Evolutionary conservation across 2,113 vertebrate species (phyloP).

Genomic region (Hippocampus abdominalis): DNA sequence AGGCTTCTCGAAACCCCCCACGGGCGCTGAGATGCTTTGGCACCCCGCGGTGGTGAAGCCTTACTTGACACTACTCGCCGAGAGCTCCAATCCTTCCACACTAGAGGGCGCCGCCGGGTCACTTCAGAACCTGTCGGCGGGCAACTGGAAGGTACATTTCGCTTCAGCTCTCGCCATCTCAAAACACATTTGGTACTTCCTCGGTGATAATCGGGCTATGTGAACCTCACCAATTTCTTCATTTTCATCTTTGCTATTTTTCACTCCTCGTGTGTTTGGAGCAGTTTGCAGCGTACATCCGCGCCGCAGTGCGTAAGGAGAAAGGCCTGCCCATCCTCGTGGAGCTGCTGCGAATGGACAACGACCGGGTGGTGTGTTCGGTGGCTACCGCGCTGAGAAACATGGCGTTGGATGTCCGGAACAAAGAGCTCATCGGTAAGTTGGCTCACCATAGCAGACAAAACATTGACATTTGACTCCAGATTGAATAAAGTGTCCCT

Average conservation of each 20-base stretch:
- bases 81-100: conserved; percentile 96
- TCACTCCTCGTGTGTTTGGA: neutral
- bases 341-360: conserved; percentile 96
- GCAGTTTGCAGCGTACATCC: conserved; percentile 94
- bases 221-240: no score
- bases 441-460: neutral
- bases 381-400: conserved; percentile 94
- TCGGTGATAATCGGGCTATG: no score
- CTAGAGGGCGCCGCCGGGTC: conserved; percentile 95
- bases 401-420: conserved; percentile 94
- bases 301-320: conserved; percentile 93
- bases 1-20: conserved; percentile 90
- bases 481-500: no score
- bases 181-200: no score
- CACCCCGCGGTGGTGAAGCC: conserved; percentile 95
- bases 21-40: conserved; percentile 97
- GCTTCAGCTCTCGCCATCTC: no score
- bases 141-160: conserved; percentile 92
- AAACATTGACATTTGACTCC: neutral
- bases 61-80: conserved; percentile 91
- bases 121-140: conserved; percentile 94
- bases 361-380: conserved; percentile 93
- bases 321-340: conserved; percentile 97
- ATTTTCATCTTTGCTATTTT: neutral
- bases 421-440: conserved; percentile 97